Conservation (phyloP, 2,888 invertebrate genomes). For the Ochropleura leucogaster region DNA sequence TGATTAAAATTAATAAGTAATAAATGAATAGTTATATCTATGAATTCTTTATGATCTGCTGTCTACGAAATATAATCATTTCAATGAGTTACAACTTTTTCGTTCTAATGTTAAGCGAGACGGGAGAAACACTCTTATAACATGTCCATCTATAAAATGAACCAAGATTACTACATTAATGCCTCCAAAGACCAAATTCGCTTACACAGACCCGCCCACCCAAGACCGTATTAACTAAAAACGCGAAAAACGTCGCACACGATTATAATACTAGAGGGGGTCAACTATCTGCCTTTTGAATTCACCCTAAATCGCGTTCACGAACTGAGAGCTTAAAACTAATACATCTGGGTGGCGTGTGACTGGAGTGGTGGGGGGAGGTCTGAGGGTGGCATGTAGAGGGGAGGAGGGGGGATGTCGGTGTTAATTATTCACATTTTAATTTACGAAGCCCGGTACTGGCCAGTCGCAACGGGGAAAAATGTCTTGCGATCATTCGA, state of each 20-base stretch:
- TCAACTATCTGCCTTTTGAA: slow-evolving; percentile 81
- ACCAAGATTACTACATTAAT: slow-evolving; percentile 53
- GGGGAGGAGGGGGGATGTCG: slow-evolving; percentile 74
- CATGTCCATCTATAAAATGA: slow-evolving; percentile 10
- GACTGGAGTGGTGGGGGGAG: slow-evolving; percentile 67
- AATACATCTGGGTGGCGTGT: slow-evolving; percentile 87
- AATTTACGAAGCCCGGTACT: slow-evolving; percentile 87
- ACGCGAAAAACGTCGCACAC: slow-evolving; percentile 74
- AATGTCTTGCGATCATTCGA: slow-evolving; percentile 88
- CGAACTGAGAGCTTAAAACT: slow-evolving; percentile 88
- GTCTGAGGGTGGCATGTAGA: slow-evolving; percentile 65
- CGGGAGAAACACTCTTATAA: slow-evolving; percentile 6
- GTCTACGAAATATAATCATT: neutral
- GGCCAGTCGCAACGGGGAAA: slow-evolving; percentile 82
- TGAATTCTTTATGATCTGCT: neutral
- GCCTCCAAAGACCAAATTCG: slow-evolving; percentile 64
- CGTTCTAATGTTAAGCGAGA: slow-evolving; percentile 8
- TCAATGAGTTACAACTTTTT: neutral
- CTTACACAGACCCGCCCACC: slow-evolving; percentile 61
- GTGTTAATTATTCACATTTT: slow-evolving; percentile 90
- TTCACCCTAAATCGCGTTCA: slow-evolving; percentile 84
- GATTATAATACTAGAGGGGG: slow-evolving; percentile 78
- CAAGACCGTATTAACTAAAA: slow-evolving; percentile 64
- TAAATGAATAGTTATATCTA: neutral
- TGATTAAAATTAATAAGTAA: neutral